Percentiles rank a stretch among this genome's conserved stretches.
phyloP scores from a whole-genome alignment of 23 tunicate genomes.

The Ciona savignyi region DNA sequence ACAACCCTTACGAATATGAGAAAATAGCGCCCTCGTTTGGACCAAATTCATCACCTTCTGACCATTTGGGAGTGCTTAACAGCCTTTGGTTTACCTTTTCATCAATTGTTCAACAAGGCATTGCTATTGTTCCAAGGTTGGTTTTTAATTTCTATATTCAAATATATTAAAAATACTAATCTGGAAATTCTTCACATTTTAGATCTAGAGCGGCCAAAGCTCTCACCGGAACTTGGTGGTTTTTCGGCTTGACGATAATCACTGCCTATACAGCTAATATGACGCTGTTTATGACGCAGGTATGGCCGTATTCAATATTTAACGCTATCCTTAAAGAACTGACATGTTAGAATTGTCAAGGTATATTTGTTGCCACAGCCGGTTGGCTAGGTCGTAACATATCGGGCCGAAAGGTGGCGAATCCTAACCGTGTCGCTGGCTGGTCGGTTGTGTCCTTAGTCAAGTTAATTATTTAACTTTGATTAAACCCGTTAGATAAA shows the following conservation, averaged over 20 bases:
- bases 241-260: slow-evolving; percentile 24
- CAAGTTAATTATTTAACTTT: too few relatives aligned
- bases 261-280: slow-evolving; percentile 64
- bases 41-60: slow-evolving; percentile 40
- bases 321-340: too few relatives aligned
- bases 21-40: slow-evolving; percentile 47
- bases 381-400: too few relatives aligned
- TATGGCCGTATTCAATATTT: background rate
- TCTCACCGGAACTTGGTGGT: slow-evolving; percentile 57
- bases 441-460: too few relatives aligned
- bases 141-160: too few relatives aligned
- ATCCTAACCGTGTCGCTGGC: too few relatives aligned
- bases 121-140: slow-evolving; percentile 45
- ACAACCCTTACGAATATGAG: slow-evolving; percentile 40
- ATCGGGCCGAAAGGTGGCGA: too few relatives aligned
- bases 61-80: slow-evolving; percentile 45
- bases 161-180: too few relatives aligned
- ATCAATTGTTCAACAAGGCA: slow-evolving; percentile 44
- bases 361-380: too few relatives aligned
- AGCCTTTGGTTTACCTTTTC: slow-evolving; percentile 55
- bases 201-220: slow-evolving; percentile 39
- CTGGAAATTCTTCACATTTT: too few relatives aligned
- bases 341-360: too few relatives aligned
- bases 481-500: too few relatives aligned
- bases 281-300: slow-evolving; percentile 62